Percentiles rank a stretch among this genome's conserved stretches.
Conservation (phyloP, 1,140 invertebrate species). For the Eumeta japonica region DNA sequence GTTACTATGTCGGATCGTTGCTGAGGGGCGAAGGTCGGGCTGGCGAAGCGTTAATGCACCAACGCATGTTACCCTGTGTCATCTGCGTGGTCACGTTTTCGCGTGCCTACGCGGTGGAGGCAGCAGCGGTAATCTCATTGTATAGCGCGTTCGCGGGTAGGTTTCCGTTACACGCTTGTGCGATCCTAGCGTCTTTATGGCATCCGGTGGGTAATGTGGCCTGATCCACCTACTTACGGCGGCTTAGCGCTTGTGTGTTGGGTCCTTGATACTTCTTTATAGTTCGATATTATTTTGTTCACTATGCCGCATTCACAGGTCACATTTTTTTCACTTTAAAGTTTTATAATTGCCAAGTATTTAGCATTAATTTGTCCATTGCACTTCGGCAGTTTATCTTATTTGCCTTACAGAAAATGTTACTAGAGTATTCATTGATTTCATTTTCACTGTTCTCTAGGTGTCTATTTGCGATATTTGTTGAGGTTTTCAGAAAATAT, state of each 20-base stretch:
- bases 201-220: too few species aligned
- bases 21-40: not conserved
- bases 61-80: not conserved
- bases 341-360: not conserved
- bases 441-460: constrained; percentile 3
- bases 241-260: too few species aligned
- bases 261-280: too few species aligned
- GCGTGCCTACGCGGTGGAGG: not conserved
- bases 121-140: too few species aligned
- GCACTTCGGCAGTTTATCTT: too few species aligned
- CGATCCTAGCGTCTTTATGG: too few species aligned
- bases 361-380: not conserved
- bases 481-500: constrained; percentile 4
- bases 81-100: not conserved
- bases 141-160: constrained; percentile 1
- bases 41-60: too few species aligned
- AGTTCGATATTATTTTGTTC: constrained; percentile 3
- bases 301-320: constrained; percentile 6
- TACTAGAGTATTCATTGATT: not conserved
- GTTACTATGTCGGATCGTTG: not conserved
- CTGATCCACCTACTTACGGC: too few species aligned
- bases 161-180: not conserved
- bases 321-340: too few species aligned
- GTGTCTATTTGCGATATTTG: constrained; percentile 4
- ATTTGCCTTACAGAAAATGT: constrained; percentile 3